Evolutionary conservation across 2,888 invertebrate genomes (phyloP), one percentile per base, ranked within the genome.

Genomic region (Athalia rosae): DNA sequence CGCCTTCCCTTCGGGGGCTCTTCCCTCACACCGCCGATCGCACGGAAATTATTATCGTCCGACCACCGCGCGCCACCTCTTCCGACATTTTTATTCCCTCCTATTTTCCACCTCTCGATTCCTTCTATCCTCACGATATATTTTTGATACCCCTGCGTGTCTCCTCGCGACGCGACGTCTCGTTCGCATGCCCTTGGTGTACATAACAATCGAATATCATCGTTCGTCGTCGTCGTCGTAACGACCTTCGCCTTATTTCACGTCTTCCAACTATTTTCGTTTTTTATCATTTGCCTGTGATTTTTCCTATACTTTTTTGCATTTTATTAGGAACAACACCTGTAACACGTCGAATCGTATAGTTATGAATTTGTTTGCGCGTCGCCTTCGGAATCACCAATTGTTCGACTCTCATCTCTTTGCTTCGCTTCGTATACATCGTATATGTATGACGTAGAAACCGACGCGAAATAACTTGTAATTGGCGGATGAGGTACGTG

Each of bases 1-100:
- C 59, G 9, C 48, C 62, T 69, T 76, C 56, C 69, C 59, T 77
- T 64, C 74, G 77, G n/a, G n/a, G n/a, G 78, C 76, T 73, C 80
- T 78, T 76, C 76, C 79, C 78, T 69, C 66, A 79, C 78, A 80
- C 78, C 80, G 82, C 81, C 84, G 84, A 83, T 83, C 82, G 84
- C 82, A 82, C 82, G 80, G 81, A 82, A 82, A 84, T 84, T 83
- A 84, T 84, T 83, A 83, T 82, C 81, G 83, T 81, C 83, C 71
- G 83, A 83, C 82, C 82, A 83, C 80, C 80, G 8, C 7, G 53
- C 50, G 43, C 45, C 79, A 74, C 79, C 76, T 69, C 77, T 63
- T 62, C 69, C 79, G 77, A 77, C 77, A 77, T 79, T 79, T 79
- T 67, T 77, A 15, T 69, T 28, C 28, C 28, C 47, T 77, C 77